phyloP scores from a whole-genome alignment of 2,113 vertebrate species.

The Mesembrinibis cayennensis region DNA sequence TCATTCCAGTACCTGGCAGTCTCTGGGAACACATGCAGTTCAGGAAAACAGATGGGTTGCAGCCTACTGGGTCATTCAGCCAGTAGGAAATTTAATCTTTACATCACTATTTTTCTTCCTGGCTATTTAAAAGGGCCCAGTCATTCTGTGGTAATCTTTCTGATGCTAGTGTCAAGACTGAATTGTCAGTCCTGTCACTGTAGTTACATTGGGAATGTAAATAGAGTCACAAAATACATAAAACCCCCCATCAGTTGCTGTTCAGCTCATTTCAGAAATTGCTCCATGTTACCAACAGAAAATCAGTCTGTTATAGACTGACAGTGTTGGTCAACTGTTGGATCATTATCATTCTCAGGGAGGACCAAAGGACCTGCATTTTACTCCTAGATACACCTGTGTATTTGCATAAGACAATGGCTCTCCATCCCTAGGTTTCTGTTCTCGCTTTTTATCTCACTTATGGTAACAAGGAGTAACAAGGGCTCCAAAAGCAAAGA shows the following conservation, averaged over 20 bases:
- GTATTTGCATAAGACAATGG: not conserved
- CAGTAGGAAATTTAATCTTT: not conserved
- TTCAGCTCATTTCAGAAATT: not conserved
- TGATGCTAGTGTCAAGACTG: not conserved
- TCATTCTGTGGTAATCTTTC: not conserved
- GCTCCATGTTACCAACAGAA: not conserved
- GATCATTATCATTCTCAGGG: not conserved
- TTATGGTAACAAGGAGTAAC: not conserved
- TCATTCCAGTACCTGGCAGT: not conserved
- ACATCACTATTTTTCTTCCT: not conserved
- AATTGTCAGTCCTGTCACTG: not conserved
- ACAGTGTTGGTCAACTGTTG: not conserved
- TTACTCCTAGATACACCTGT: not conserved
- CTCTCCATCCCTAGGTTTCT: not conserved
- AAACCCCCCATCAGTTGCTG: accelerated
- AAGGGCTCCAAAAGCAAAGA: not conserved
- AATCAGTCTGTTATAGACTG: not conserved
- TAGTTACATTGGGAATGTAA: not conserved
- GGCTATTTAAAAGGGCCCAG: not conserved
- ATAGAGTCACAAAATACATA: not conserved
- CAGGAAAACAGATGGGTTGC: conserved; percentile 18
- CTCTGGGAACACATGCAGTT: not conserved
- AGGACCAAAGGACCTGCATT: not conserved
- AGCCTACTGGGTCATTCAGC: not conserved
- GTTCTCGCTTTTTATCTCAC: not conserved